These are phyloP conservation scores for Hydractinia echinata DNA, from an alignment of 30 jellyfish, hydroid and myxozoan genomes.

Conservation along the genomic window DNA sequence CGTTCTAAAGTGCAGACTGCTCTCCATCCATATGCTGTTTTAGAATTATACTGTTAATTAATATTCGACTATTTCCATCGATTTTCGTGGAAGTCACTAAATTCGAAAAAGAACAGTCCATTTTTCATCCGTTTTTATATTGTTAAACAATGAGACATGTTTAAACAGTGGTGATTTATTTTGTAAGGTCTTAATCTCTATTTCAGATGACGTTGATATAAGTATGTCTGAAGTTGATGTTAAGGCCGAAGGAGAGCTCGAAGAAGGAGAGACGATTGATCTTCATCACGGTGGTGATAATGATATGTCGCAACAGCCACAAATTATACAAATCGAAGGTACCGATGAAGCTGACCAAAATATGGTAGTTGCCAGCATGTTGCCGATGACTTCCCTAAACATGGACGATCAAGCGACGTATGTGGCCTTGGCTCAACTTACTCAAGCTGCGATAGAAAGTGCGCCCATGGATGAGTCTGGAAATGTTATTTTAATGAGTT, in stretches of 20 bases:
- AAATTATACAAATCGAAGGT: conserved; percentile 23
- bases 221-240: conserved; percentile 50
- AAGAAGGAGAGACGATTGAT: conserved; percentile 35
- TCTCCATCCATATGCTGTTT: too few species aligned
- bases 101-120: too few species aligned
- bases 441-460: conserved; percentile 52
- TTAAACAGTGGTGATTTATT: too few species aligned
- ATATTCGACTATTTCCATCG: too few species aligned
- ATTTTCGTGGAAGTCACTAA: too few species aligned
- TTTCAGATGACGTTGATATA: conserved; percentile 36
- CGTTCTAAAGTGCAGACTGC: too few species aligned
- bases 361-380: conserved; percentile 49
- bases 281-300: conserved; percentile 1
- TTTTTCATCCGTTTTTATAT: too few species aligned
- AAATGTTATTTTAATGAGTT: conserved; percentile 36
- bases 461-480: conserved; percentile 45
- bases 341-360: conserved; percentile 25
- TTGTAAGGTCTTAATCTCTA: background rate
- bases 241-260: conserved; percentile 39
- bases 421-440: conserved; percentile 46
- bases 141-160: too few species aligned
- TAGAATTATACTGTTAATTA: too few species aligned
- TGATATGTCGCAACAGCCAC: conserved; percentile 15
- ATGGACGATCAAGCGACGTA: conserved; percentile 50
- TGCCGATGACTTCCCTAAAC: conserved; percentile 32